These are phyloP conservation scores for Bathynomus jamesi DNA, from an alignment of 1,140 invertebrate species.

Conservation along the genomic window DNA sequence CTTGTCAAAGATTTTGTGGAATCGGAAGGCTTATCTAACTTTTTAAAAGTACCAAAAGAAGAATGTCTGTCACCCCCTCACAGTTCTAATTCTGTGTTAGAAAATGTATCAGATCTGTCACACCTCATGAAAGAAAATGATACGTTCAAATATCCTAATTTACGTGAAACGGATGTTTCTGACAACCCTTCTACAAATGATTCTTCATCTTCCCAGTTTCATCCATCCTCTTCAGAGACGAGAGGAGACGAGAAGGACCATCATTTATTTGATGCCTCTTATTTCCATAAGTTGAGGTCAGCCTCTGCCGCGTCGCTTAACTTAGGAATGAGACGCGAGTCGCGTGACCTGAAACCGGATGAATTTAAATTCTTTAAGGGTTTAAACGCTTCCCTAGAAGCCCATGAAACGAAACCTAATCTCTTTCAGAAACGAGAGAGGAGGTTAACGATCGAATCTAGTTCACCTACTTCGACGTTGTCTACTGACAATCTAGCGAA, in stretches of 20 bases:
- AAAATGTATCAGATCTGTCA: background rate
- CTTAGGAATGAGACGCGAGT: background rate
- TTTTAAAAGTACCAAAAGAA: background rate
- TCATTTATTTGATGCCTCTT: too few species aligned
- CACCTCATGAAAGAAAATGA: background rate
- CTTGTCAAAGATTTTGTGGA: background rate
- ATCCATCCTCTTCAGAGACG: too few species aligned
- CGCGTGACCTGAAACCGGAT: background rate
- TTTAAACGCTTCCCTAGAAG: too few species aligned
- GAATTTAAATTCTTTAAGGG: background rate
- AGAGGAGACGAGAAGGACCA: too few species aligned
- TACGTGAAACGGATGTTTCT: too few species aligned
- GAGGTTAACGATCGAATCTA: background rate
- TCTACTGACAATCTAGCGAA: background rate
- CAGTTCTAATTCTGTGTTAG: background rate
- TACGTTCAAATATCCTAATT: too few species aligned
- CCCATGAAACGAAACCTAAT: background rate
- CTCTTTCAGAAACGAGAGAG: background rate
- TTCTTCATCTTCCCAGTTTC: too few species aligned
- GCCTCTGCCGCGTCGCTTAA: too few species aligned
- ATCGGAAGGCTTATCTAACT: background rate
- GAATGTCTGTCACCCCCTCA: background rate
- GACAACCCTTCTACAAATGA: too few species aligned
- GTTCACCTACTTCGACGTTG: background rate
- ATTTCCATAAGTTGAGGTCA: too few species aligned